Evolutionary conservation across 2,888 invertebrate genomes (phyloP).

Genomic region (Drosophila leonis): DNA sequence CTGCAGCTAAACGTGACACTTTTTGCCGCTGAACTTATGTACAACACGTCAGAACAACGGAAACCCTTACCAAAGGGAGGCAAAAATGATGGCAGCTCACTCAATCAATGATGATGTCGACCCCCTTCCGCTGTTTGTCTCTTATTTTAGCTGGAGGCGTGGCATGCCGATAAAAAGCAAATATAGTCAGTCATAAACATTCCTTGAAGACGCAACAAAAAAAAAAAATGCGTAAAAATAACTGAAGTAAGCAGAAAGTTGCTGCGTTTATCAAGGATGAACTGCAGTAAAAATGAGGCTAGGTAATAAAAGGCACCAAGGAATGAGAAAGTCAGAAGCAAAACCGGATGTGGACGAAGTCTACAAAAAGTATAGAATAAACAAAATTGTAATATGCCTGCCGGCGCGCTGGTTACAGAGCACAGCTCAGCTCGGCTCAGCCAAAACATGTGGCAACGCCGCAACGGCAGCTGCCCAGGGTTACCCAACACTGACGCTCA

Average conservation of each 20-base stretch:
- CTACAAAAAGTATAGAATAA: conserved; percentile 24
- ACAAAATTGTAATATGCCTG: conserved; percentile 65
- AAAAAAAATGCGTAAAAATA: conserved; percentile 65
- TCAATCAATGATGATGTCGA: conserved; percentile 49
- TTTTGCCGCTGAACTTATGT: conserved; percentile 53
- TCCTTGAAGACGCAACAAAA: conserved; percentile 66
- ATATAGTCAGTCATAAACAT: conserved; percentile 69
- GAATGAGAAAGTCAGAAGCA: conserved; percentile 4
- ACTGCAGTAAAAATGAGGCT: conserved; percentile 67
- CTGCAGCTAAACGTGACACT: conserved; percentile 54
- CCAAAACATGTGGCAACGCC: conserved; percentile 19
- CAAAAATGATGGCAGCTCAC: conserved; percentile 13
- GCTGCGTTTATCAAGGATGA: conserved; percentile 61
- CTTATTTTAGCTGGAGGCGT: conserved; percentile 13
- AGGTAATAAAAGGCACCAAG: conserved; percentile 62
- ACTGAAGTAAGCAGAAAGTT: conserved; percentile 48
- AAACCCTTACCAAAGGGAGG: conserved; percentile 4
- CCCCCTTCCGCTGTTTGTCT: background rate
- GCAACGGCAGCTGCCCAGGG: conserved; percentile 7
- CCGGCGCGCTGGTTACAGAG: conserved; percentile 37
- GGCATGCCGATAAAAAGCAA: conserved; percentile 52
- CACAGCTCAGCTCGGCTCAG: conserved; percentile 15
- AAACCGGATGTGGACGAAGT: conserved; percentile 6
- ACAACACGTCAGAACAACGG: conserved; percentile 48
- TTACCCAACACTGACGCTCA: background rate